Conservation (phyloP, 1,140 invertebrate genomes). For the Apis dorsata region DNA sequence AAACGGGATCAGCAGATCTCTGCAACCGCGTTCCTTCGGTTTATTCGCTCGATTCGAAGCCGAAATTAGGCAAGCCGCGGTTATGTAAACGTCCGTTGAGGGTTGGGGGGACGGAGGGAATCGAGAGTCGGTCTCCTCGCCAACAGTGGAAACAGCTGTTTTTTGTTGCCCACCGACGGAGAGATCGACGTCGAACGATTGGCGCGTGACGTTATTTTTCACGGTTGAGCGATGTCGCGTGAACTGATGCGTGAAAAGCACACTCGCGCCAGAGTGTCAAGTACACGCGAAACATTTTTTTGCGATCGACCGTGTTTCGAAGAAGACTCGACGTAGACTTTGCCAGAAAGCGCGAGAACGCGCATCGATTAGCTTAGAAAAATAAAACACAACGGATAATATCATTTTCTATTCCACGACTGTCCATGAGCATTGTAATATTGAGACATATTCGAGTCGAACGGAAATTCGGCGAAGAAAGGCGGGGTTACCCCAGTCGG, state of each 20-base stretch:
- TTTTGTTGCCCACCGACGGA: conserved; percentile 20
- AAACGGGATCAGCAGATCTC: not conserved
- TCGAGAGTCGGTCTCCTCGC: too few species aligned
- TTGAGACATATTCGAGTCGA: not conserved
- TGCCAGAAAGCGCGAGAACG: too few species aligned
- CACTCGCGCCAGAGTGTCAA: conserved; percentile 52
- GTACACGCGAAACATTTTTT: conserved; percentile 37
- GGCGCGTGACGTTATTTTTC: conserved; percentile 57
- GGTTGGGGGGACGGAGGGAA: not conserved
- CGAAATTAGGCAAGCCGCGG: not conserved
- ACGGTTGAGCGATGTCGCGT: conserved; percentile 37
- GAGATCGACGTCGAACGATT: conserved; percentile 39
- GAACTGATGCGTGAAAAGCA: conserved; percentile 51
- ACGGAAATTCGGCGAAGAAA: conserved; percentile 19
- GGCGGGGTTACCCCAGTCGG: not conserved
- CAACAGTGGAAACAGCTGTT: conserved; percentile 35
- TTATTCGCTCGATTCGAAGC: conserved; percentile 5
- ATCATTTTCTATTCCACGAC: too few species aligned
- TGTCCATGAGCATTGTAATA: not conserved
- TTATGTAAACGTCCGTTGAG: conserved; percentile 4
- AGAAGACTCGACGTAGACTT: too few species aligned
- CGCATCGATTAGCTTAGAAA: too few species aligned
- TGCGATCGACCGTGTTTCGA: too few species aligned
- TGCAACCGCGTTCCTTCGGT: not conserved
- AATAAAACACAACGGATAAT: too few species aligned